Evolutionary conservation across 2,113 vertebrate genomes (phyloP).

Genomic region (Hydropotes inermis): DNA sequence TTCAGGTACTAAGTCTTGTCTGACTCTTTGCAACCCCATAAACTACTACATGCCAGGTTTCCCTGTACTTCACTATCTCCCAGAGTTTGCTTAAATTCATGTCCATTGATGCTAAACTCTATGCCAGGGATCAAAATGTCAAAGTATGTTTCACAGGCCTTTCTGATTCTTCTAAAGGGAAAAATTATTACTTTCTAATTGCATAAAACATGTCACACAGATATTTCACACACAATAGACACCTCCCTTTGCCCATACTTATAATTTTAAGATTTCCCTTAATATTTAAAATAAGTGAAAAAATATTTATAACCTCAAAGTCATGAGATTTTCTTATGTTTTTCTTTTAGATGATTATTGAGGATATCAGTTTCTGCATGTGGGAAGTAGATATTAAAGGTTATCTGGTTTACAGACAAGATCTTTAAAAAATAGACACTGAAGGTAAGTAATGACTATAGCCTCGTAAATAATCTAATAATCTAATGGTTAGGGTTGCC

Average conservation of each 20-base stretch:
- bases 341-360: slow-evolving; percentile 74
- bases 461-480: slow-evolving; percentile 1
- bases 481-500: not conserved
- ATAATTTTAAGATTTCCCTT: slow-evolving; percentile 13
- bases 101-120: not conserved
- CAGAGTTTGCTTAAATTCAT: not conserved
- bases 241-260: not conserved
- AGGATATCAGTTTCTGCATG: slow-evolving; percentile 70
- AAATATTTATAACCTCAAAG: not conserved
- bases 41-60: not conserved
- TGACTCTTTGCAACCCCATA: not conserved
- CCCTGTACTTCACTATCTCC: not conserved
- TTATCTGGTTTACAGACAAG: slow-evolving; percentile 75
- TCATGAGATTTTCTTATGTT: not conserved
- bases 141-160: not conserved
- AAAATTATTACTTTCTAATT: not conserved
- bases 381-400: slow-evolving; percentile 70
- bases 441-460: slow-evolving; percentile 71
- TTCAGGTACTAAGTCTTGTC: not conserved
- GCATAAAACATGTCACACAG: not conserved
- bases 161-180: slow-evolving; percentile 11
- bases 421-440: slow-evolving; percentile 76
- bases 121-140: not conserved
- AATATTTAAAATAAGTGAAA: slow-evolving; percentile 31
- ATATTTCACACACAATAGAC: not conserved